phyloP scores from a whole-genome alignment of 1,140 invertebrate genomes.

The Meloidogyne chitwoodi region DNA sequence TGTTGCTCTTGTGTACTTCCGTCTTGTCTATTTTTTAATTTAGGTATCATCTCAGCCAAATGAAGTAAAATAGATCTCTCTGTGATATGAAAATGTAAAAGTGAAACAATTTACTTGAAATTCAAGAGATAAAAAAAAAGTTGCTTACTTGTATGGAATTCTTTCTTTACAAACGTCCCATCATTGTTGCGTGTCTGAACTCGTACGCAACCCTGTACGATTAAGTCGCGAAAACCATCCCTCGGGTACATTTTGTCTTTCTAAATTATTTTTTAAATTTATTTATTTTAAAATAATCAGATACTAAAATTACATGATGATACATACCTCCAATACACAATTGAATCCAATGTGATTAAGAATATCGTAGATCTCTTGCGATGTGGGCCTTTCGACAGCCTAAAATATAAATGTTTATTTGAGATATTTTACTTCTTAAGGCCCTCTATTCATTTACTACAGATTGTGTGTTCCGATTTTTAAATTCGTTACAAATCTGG shows the following conservation, averaged over 20 bases:
- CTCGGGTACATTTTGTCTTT: constrained; percentile 77
- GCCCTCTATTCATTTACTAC: too few relatives aligned
- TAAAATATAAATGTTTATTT: neutral
- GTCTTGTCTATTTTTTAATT: constrained; percentile 71
- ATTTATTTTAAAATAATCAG: neutral
- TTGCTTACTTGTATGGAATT: constrained; percentile 70
- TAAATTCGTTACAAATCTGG: too few relatives aligned
- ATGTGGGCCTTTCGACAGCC: neutral
- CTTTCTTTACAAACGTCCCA: constrained; percentile 71
- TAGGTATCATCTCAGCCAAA: constrained; percentile 81
- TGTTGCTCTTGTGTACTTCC: neutral
- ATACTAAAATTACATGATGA: neutral
- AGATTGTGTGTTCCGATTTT: too few relatives aligned
- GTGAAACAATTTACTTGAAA: neutral
- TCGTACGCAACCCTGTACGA: constrained; percentile 76
- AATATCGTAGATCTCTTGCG: constrained; percentile 87
- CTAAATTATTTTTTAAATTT: constrained; percentile 1
- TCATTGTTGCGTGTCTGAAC: constrained; percentile 88
- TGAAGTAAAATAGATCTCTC: constrained; percentile 70
- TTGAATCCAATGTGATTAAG: constrained; percentile 74
- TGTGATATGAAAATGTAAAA: constrained; percentile 63
- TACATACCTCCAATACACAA: constrained; percentile 73
- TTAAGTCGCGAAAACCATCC: constrained; percentile 80
- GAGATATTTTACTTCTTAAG: neutral
- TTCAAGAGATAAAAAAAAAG: constrained; percentile 14